Conservation (phyloP, 2,113 vertebrate species). For the Arvicanthis niloticus region DNA sequence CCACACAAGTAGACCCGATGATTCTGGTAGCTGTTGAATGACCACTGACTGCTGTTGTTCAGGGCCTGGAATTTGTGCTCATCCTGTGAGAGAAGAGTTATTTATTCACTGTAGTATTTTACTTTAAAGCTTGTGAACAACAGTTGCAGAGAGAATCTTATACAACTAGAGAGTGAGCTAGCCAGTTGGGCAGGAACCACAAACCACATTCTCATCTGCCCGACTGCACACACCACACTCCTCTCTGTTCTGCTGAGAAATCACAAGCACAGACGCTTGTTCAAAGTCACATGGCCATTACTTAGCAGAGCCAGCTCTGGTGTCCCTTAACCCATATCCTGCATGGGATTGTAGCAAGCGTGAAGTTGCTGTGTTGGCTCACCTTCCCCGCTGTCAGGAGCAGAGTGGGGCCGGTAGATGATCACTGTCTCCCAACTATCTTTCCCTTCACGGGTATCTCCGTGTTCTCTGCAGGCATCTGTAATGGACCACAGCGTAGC, state of each 20-base stretch:
- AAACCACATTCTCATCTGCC: neutral
- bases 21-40: neutral
- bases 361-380: neutral
- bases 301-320: neutral
- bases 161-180: accelerated
- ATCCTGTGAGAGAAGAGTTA: accelerated
- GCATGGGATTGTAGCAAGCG: neutral
- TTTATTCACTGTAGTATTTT: accelerated
- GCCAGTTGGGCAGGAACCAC: accelerated
- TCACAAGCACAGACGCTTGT: neutral
- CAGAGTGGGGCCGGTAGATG: neutral
- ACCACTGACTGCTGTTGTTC: neutral
- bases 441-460: neutral
- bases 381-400: neutral
- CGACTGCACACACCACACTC: accelerated
- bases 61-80: neutral
- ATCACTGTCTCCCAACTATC: no score
- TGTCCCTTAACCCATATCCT: accelerated
- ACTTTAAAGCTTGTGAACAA: accelerated
- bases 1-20: neutral
- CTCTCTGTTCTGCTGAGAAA: neutral
- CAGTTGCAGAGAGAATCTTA: neutral
- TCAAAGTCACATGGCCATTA: neutral
- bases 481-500: constrained; percentile 79
- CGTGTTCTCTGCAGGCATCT: constrained; percentile 86